Percentiles rank a stretch among this genome's conserved stretches.
These are phyloP conservation scores for Perdita meconis DNA, from an alignment of 2,888 invertebrate genomes.

Conservation along the genomic window DNA sequence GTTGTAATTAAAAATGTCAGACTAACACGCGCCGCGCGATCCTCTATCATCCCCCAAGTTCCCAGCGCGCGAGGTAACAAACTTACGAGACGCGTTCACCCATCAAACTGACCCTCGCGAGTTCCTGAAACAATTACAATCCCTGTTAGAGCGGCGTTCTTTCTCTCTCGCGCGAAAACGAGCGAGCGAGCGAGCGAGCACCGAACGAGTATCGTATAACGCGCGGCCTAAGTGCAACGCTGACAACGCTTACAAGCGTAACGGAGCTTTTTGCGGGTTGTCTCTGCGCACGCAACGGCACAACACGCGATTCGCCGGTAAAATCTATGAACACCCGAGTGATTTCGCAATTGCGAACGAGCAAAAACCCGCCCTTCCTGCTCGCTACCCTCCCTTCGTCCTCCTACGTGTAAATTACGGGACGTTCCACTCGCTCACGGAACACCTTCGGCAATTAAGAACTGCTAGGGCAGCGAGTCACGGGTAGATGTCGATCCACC, in stretches of 20 bases:
- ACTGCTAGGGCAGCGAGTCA: background rate
- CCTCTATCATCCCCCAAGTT: slow-evolving; percentile 6
- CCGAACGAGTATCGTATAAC: slow-evolving; percentile 44
- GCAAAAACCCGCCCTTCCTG: slow-evolving; percentile 39
- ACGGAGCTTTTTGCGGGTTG: slow-evolving; percentile 59
- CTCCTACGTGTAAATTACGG: slow-evolving; percentile 38
- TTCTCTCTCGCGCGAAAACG: background rate
- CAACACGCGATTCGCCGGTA: slow-evolving; percentile 52
- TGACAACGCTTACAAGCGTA: slow-evolving; percentile 61
- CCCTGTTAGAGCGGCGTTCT: slow-evolving; percentile 48
- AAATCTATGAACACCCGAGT: slow-evolving; percentile 46
- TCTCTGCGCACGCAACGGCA: slow-evolving; percentile 52
- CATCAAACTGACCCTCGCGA: slow-evolving; percentile 34
- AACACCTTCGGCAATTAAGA: slow-evolving; percentile 40
- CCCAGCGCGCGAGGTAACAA: slow-evolving; percentile 7
- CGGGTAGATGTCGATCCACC: slow-evolving; percentile 9
- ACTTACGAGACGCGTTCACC: slow-evolving; percentile 43
- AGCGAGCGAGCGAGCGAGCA: background rate
- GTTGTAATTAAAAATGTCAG: slow-evolving; percentile 38
- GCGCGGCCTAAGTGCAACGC: slow-evolving; percentile 49
- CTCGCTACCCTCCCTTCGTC: background rate
- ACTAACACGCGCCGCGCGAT: background rate
- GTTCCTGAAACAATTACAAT: slow-evolving; percentile 47
- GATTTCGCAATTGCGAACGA: slow-evolving; percentile 53
- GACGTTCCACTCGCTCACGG: slow-evolving; percentile 18